Base-by-base conservation (phyloP, 2,797 vertebrate species). In the Xenops minutus region DNA sequence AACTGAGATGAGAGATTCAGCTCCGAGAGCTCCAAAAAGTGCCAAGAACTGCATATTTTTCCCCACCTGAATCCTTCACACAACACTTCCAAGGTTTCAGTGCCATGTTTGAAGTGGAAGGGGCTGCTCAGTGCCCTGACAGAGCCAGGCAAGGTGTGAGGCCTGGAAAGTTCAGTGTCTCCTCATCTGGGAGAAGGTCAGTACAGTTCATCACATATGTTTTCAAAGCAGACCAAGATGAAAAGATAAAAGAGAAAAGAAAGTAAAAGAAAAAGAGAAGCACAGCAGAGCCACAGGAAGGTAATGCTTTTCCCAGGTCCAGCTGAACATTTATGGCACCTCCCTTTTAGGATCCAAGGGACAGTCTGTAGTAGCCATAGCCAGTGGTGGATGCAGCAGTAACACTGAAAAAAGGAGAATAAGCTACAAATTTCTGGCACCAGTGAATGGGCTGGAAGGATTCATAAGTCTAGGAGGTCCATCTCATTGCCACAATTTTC, bases 131-230 rank as follows among this genome's bases (percentile, higher is more conserved):
- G 61, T 52, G 54, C 83, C 61, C 34, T 36, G 55, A 4, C 55
- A 48, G 36, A 26, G 55, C 89, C 2, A 4, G 74, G 75, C 68
- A 52, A 30, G 87, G 82, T 16, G 67, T 6, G 56, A 75, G 52
- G 90, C 55, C 44, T 17, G 66, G n/a, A n/a, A 37, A 22, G 78
- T 55, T 41, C 87, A 7, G 7, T 3, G 61, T 17, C 39, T 37
- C 4, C 55, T 26, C 75, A 63, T 44, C 32, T 5, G 15, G 44
- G 41, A 22, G 18, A 39, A 41, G 9, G 21, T 16, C 13, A n/a
- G 27, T 2, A 17, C 37, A 58, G 29, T 19, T 2, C 37, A 51
- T 14, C 39, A 7, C 1, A 1, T 36, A 8, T 7, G 17, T 7
- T 34, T 24, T 62, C 79, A 89, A 63, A 91, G 81, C 48, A 49